These are phyloP conservation scores for Eospalax fontanierii DNA, from an alignment of 2,797 vertebrate species.

Conservation along the genomic window DNA sequence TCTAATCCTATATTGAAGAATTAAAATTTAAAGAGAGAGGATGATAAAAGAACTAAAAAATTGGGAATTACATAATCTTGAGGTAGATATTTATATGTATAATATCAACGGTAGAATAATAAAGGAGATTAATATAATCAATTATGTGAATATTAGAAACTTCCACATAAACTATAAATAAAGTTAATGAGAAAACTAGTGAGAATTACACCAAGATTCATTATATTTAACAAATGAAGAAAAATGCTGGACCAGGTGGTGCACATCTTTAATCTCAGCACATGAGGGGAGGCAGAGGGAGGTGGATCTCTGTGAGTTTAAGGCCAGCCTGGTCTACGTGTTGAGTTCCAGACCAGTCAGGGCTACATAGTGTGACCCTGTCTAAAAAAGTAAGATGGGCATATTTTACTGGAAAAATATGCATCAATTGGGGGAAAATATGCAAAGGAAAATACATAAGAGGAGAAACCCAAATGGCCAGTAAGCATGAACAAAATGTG, in stretches of 20 bases:
- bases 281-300: too few relatives aligned
- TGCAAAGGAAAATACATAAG: conserved; percentile 49
- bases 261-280: too few relatives aligned
- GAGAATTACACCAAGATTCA: conserved; percentile 50
- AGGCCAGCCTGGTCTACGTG: too few relatives aligned
- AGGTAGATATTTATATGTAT: conserved; percentile 62
- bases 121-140: conserved; percentile 58
- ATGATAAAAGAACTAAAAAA: conserved; percentile 66
- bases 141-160: conserved; percentile 57
- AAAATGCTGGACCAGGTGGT: background rate
- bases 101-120: conserved; percentile 61
- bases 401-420: conserved; percentile 68
- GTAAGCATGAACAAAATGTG: conserved; percentile 58
- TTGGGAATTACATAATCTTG: conserved; percentile 40
- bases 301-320: too few relatives aligned
- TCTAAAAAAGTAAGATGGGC: conserved; percentile 46
- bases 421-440: conserved; percentile 21
- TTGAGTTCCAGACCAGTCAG: too few relatives aligned
- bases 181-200: conserved; percentile 72
- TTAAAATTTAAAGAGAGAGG: conserved; percentile 6
- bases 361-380: too few relatives aligned
- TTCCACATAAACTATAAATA: conserved; percentile 61
- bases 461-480: conserved; percentile 61
- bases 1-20: conserved; percentile 55
- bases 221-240: conserved; percentile 55